Percentiles rank a stretch among this genome's conserved stretches.
Conservation (phyloP, 2,797 vertebrate species). For the Phylloscopus collybita region DNA sequence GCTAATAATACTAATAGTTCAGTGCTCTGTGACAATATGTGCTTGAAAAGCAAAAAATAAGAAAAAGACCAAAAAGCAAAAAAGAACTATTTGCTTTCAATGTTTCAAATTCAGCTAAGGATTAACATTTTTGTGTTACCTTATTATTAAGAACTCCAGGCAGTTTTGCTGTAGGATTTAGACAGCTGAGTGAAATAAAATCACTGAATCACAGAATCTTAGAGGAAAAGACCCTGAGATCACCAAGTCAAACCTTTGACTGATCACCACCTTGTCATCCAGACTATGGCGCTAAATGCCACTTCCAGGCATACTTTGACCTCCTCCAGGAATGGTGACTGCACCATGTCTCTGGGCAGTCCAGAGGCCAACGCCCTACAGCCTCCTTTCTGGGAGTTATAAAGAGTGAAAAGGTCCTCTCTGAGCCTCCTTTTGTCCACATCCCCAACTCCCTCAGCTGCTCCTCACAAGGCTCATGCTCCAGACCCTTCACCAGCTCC, state of each 20-base stretch:
- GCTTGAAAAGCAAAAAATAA: neutral
- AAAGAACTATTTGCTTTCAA: neutral
- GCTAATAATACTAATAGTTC: conserved; percentile 34
- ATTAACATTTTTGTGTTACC: neutral
- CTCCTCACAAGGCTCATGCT: neutral
- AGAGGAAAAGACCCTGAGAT: neutral
- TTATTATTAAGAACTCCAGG: neutral
- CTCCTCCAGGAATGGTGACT: neutral
- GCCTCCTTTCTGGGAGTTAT: neutral
- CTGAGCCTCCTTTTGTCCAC: neutral
- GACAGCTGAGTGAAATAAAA: neutral
- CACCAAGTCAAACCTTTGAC: neutral
- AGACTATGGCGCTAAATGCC: neutral
- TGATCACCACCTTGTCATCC: neutral
- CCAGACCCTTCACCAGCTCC: neutral
- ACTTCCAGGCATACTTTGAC: neutral
- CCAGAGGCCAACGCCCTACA: neutral
- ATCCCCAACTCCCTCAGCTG: neutral
- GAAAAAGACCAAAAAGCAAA: neutral
- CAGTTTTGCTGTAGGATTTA: neutral
- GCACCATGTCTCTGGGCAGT: neutral
- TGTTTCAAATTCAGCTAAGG: neutral
- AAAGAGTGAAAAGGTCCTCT: neutral
- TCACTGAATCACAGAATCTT: neutral
- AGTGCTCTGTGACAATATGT: neutral